Evolutionary conservation across 2,113 vertebrate genomes (phyloP), one percentile per base, ranked within the genome.

Genomic region (Sardina pilchardus): DNA sequence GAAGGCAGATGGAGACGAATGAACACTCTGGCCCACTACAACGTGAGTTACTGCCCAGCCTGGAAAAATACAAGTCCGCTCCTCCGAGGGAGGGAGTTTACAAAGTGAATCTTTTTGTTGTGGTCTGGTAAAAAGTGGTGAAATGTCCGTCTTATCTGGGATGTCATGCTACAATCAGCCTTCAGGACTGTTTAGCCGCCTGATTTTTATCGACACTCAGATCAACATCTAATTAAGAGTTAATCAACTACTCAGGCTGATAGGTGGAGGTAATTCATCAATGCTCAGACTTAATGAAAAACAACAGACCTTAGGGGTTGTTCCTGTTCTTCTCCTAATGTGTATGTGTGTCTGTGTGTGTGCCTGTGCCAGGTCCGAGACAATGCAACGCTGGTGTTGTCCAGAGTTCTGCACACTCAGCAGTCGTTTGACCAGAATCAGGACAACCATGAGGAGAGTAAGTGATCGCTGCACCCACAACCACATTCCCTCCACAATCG

Each of bases 11-110:
- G 97, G 97, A 97, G 91, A 83, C 97, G 96, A 42, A 94, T 98
- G 95, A 99, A 99, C 93, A 99, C 98, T 0, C 94, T 99, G 87
- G 98, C 97, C 87, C 98, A 99, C 91, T 99, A 99, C 90, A 99
- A 99, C 0, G 98, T 99, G 93, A 97, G 97, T 88, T 88, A 87
- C 83, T 88, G 36, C 86, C 87, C 53, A 59, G 26, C 14, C n/a
- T 12, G 26, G 30, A 34, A 71, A 34, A 71, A 71, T n/a, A n/a
- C 21, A n/a, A 71, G 63, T 30, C 30, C 21, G 59, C 59, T 6
- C 3, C 59, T 6, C 3, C 7, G 16, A 59, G 5, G 14, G 30
- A 71, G 63, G 8, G n/a, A 71, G 30, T 71, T 71, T 34, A 71
- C n/a, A 71, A 9, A 71, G 63, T 26, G 63, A 67, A 30, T 67